Conservation (phyloP, 2,888 invertebrate genomes). For the Phalera bucephala region DNA sequence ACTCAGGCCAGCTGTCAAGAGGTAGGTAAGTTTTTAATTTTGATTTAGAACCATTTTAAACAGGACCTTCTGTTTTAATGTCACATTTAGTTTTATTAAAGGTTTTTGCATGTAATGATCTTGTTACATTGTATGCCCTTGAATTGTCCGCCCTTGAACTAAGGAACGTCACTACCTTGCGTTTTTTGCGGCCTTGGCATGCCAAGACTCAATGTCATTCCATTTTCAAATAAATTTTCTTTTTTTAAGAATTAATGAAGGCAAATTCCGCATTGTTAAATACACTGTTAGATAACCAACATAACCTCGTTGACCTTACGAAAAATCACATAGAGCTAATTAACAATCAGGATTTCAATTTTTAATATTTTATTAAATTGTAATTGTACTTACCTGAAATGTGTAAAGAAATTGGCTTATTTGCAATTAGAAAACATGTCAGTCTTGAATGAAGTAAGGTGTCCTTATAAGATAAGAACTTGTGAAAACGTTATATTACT, state of each 20-base stretch:
- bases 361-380: not conserved
- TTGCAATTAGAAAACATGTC: constrained; percentile 24
- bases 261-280: constrained; percentile 7
- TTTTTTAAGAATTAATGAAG: not conserved
- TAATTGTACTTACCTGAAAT: not conserved
- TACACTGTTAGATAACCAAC: constrained; percentile 58
- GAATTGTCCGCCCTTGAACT: constrained; percentile 71
- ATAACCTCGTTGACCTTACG: constrained; percentile 65
- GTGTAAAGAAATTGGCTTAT: too few relatives aligned
- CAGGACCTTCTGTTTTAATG: constrained; percentile 11
- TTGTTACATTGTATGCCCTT: constrained; percentile 53
- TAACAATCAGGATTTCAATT: too few relatives aligned
- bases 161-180: constrained; percentile 44
- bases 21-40: constrained; percentile 86
- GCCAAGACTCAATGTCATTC: constrained; percentile 15
- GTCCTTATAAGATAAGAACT: constrained; percentile 38
- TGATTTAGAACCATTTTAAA: constrained; percentile 9
- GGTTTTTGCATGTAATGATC: constrained; percentile 13
- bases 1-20: constrained; percentile 88
- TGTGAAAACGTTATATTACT: constrained; percentile 43
- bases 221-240: not conserved
- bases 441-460: constrained; percentile 41
- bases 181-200: constrained; percentile 37
- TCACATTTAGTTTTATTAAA: constrained; percentile 11
- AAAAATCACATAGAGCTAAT: constrained; percentile 12